Conservation (phyloP, 2,888 invertebrate species). For the Limnephilus marmoratus region DNA sequence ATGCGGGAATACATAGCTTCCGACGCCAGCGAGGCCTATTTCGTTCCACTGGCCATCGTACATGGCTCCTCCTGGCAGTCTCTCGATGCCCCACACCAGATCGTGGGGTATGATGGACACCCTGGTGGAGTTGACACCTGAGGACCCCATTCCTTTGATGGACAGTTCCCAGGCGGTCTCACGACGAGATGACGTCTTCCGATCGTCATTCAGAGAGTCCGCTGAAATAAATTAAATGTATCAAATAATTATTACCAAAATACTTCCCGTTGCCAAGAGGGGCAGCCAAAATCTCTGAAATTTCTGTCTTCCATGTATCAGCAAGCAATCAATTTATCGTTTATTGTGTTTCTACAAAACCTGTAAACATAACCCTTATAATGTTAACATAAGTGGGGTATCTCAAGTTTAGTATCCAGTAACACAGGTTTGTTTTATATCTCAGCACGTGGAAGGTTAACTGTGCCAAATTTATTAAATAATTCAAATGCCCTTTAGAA, state of each 20-base stretch:
- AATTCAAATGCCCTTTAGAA: background rate
- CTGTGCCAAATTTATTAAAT: background rate
- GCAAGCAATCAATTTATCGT: too few relatives aligned
- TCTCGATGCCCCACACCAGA: conserved; percentile 67
- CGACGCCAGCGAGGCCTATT: conserved; percentile 80
- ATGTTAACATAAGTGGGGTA: too few relatives aligned
- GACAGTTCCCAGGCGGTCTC: conserved; percentile 43
- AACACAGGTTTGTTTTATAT: too few relatives aligned
- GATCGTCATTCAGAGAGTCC: background rate
- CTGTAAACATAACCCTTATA: too few relatives aligned
- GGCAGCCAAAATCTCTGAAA: too few relatives aligned
- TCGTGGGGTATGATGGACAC: background rate
- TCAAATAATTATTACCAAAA: too few relatives aligned
- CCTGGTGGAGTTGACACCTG: background rate
- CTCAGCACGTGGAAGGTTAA: too few relatives aligned
- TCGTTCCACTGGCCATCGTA: conserved; percentile 80
- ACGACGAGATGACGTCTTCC: background rate
- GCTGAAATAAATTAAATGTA: background rate
- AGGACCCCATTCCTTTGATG: conserved; percentile 10
- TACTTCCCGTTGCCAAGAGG: too few relatives aligned
- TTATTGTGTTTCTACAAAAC: too few relatives aligned
- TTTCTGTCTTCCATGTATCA: too few relatives aligned
- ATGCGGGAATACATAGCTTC: conserved; percentile 79
- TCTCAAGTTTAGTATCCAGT: too few relatives aligned
- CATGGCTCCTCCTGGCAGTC: conserved; percentile 77